phyloP scores from a whole-genome alignment of 2,797 vertebrate genomes.

The Odontamblyopus lacepedii region DNA sequence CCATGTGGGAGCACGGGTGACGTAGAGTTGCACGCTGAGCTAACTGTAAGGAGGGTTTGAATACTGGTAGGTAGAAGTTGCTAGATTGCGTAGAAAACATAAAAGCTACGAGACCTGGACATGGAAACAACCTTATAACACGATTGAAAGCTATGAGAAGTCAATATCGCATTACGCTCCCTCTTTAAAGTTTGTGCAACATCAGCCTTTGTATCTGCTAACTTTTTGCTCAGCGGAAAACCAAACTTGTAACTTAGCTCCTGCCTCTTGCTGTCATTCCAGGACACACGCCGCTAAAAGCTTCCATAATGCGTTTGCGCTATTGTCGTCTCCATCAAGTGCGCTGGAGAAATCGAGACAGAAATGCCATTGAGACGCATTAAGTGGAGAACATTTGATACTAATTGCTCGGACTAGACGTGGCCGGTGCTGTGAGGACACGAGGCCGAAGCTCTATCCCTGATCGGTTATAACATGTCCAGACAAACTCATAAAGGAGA shows the following conservation, averaged over 20 bases:
- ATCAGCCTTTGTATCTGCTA: background rate
- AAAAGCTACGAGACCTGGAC: no score
- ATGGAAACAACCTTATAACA: no score
- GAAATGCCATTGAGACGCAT: conserved; percentile 4
- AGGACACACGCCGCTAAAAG: background rate
- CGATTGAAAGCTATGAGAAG: no score
- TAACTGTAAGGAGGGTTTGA: no score
- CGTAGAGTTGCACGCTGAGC: no score
- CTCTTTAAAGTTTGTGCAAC: background rate
- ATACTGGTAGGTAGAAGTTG: no score
- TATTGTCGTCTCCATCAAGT: conserved; percentile 3
- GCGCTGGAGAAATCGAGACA: background rate
- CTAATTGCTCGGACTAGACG: conserved; percentile 2
- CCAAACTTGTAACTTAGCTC: background rate
- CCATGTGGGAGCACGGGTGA: no score
- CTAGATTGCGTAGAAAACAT: no score
- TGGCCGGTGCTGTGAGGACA: background rate
- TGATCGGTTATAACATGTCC: background rate
- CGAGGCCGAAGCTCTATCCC: background rate
- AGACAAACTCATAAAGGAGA: background rate
- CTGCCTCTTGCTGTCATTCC: background rate
- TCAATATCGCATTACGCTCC: no score
- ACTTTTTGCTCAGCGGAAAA: background rate
- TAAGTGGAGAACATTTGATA: background rate
- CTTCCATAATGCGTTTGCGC: background rate